Evolutionary conservation across 2,113 vertebrate genomes (phyloP).

Genomic region (Grallaria varia): DNA sequence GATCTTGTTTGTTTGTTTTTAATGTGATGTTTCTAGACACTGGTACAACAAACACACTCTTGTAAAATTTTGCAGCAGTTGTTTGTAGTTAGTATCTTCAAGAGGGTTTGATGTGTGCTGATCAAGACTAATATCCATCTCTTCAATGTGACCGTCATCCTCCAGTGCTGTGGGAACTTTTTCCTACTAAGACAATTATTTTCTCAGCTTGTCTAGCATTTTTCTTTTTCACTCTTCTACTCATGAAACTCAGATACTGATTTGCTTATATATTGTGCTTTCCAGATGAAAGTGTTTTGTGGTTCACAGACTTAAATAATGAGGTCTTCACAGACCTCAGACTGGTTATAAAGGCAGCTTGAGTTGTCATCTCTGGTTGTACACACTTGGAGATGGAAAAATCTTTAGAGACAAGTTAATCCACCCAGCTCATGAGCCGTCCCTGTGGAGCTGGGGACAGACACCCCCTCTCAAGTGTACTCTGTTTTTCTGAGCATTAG

Average conservation of each 20-base stretch:
- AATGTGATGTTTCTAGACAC: background rate
- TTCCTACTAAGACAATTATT: background rate
- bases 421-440: background rate
- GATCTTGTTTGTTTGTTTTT: constrained; percentile 23
- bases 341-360: background rate
- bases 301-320: constrained; percentile 8
- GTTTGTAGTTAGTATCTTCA: constrained; percentile 30
- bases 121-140: background rate
- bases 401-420: background rate
- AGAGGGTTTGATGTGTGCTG: background rate
- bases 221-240: background rate
- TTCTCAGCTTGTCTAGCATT: constrained; percentile 1
- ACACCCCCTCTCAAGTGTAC: background rate
- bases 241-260: background rate
- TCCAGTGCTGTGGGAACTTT: background rate
- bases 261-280: background rate
- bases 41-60: background rate
- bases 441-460: background rate
- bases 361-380: background rate
- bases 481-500: background rate
- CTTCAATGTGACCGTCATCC: background rate
- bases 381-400: background rate
- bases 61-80: constrained; percentile 41
- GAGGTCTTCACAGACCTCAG: background rate
- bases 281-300: constrained; percentile 31